phyloP scores from a whole-genome alignment of 2,888 invertebrate species.

The Netelia inedita region DNA sequence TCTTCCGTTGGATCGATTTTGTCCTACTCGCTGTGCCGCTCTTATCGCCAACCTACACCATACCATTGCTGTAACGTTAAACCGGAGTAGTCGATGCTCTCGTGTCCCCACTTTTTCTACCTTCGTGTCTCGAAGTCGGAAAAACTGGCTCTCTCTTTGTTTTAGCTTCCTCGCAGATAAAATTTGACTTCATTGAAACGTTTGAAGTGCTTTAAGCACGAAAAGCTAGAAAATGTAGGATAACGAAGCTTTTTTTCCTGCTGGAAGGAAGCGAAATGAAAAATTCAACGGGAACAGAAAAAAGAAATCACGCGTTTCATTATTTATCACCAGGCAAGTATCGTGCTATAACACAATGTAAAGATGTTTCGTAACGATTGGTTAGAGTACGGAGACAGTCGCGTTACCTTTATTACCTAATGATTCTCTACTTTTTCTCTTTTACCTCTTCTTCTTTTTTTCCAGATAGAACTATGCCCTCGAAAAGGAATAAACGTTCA shows the following conservation, averaged over 20 bases:
- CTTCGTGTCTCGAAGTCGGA: too few relatives aligned
- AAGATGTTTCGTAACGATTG: conserved; percentile 27
- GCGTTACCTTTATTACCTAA: neutral
- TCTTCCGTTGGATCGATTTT: conserved; percentile 57
- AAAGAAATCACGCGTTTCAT: neutral
- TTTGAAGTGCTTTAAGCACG: too few relatives aligned
- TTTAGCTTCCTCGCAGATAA: too few relatives aligned
- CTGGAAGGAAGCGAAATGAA: neutral
- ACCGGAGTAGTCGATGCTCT: conserved; percentile 16
- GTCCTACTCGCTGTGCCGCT: neutral
- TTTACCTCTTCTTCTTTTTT: neutral
- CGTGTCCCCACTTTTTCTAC: too few relatives aligned
- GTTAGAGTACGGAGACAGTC: neutral
- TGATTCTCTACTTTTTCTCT: neutral
- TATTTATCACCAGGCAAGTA: neutral
- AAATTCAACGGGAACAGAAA: neutral
- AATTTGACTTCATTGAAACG: too few relatives aligned
- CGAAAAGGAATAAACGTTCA: neutral
- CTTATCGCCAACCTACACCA: neutral
- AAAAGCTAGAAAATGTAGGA: neutral
- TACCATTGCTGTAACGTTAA: conserved; percentile 7
- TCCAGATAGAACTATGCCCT: neutral
- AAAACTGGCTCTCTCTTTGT: too few relatives aligned
- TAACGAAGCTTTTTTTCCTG: neutral
- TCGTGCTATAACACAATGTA: neutral